Base-by-base conservation (phyloP, 2,113 vertebrate genomes). In the Chitala chitala region DNA sequence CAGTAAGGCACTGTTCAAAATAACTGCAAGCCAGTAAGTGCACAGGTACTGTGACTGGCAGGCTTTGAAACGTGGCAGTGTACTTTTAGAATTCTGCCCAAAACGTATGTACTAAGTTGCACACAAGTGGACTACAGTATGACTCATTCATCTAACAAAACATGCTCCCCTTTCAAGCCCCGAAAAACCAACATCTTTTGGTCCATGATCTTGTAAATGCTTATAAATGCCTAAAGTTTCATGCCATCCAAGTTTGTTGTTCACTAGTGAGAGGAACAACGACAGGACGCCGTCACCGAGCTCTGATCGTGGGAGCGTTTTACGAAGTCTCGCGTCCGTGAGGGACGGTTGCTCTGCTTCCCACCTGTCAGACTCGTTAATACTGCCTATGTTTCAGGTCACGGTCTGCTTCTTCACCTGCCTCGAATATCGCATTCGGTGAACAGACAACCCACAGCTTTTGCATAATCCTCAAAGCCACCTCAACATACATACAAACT, bases 1-100 rank as follows among this genome's bases (percentile, higher is more conserved):
- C 61, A 53, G 33, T 74, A 68, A 68, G 73, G 73, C 73, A 74
- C 73, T 50, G 31, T 64, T 40, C 36, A 54, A 29, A 46, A 66
- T 31, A 50, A 29, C 69, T 72, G 70, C n/a, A 4, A 58, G 6
- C 6, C 31, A 6, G 15, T 42, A 8, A 36, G 10, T 72, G 53
- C 33, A 58, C 70, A 22, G 69, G 12, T 38, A 56, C 29, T 33
- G 22, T 71, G 29, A 71, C 4, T 26, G n/a, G 15, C n/a, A 71
- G 24, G 38, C 12, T 46, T n/a, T 22, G 53, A 12, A 33, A 53
- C 26, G 13, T 29, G 3, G 24, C 24, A 51, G 54, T 56, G 9
- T 3, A 31, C 31, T n/a, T 26, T 33, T 26, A 50, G 22, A 29
- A 29, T 31, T 8, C 24, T 50, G 6, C 31, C 29, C 48, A 48